Evolutionary conservation across 1,140 invertebrate species (phyloP), one percentile per base, ranked within the genome.

Genomic region (Chironomus striatipennis): DNA sequence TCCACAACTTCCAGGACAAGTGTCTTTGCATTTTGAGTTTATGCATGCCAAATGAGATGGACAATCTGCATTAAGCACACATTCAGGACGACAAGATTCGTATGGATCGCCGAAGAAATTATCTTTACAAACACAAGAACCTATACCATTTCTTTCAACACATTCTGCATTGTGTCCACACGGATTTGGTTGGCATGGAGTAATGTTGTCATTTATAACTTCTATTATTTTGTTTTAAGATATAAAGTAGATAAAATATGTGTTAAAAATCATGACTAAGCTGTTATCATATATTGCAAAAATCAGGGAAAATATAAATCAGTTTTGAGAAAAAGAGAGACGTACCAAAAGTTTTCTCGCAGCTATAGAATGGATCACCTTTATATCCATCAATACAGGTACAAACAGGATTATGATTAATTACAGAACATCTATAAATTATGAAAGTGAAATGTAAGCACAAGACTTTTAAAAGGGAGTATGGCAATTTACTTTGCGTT

Each of bases 91-190:
- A 81, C 90, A 92, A 76, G 91, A 90, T 21, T 86, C 79, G 76
- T 91, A 90, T 15, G 90, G 90, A 80, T 89, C 88, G 6, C 90
- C 90, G 77, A 88, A 88, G 81, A 88, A 91, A 76, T 89, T 89
- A 76, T 86, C 83, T 74, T 89, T 79, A 82, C 90, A 92, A 73
- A 88, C 86, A 81, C 90, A 92, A 70, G 89, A 89, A 43, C 89
- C 89, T 75, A 87, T 85, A 74, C 86, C 87, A 78, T 89, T 86
- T 74, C 87, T 84, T 83, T 93, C 91, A 82, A 90, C 90, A 81
- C 93, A 95, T 73, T 90, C 77, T 21, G 92, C 91, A 83, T 94
- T 94, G 3, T 88, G 84, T n/a, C 92, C 92, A 81, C 92, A 94
- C 12, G 92, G 93, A 72, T 86, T 87, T 18, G 85, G 86, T 67